Base-by-base conservation (phyloP, 92 coral and sea anemone species). In the Scolanthus callimorphus region DNA sequence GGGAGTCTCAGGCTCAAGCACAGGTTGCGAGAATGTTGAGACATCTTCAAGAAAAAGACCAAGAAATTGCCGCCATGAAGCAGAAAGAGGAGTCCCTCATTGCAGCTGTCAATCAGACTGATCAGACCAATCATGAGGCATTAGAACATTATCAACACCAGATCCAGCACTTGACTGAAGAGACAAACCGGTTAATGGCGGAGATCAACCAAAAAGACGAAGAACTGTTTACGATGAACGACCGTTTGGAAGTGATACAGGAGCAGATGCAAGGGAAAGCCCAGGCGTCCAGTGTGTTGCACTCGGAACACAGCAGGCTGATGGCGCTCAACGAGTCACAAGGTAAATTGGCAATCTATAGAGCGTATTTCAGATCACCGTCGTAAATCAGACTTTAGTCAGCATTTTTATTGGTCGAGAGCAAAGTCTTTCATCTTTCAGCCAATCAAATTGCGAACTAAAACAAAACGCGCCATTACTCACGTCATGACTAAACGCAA, bases 261-360 rank as follows among this genome's bases (percentile, higher is more conserved):
- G 88, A 77, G 39, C 84, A 92, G 67, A 78, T 90, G 89, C 80
- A 66, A 15, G 80, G 96, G 27, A 92, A 88, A 54, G 90, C 91
- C 31, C 90, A 92, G 55, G 98, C 98, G 6, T 80, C 96, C 0
- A 82, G 79, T 28, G 71, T 92, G 55, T 78, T 92, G 3, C 98
- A 89, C 25, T 63, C 69, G 13, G 96, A 92, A 52, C 92, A 92
- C 69, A 82, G 73, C 45, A 79, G 89, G 39, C 74, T 92, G 29
- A 81, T 92, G 23, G 85, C 85, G n/a, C 65, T 92, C 30, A 92
- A 92, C 66, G 90, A 88, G 34, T 88, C 98, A 1, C 98, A 92
- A 59, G 91, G 41, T 34, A n/a, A n/a, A n/a, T n/a, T n/a, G n/a
- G n/a, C n/a, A n/a, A n/a, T n/a, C n/a, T n/a, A n/a, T n/a, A n/a